A percentile compares a stretch with the other conserved stretches of the same genome.
These are phyloP conservation scores for Pseudocheirus occidentalis DNA, from an alignment of 2,797 vertebrate species.

Conservation along the genomic window DNA sequence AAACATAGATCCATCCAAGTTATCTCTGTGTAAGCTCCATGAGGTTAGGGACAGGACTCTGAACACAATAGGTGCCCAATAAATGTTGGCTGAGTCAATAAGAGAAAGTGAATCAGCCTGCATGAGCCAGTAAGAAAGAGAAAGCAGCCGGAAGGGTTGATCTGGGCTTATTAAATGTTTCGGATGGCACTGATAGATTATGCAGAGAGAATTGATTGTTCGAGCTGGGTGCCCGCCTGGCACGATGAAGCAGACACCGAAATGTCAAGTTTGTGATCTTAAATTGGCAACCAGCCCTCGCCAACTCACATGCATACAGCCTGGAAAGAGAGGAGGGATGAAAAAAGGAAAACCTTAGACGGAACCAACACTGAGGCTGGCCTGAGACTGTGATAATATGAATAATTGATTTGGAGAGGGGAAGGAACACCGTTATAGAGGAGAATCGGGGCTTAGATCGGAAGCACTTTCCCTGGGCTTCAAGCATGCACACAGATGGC, in stretches of 20 bases:
- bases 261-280: constrained; percentile 92
- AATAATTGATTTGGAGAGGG: constrained; percentile 4
- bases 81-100: neutral
- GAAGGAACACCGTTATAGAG: neutral
- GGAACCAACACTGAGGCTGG: neutral
- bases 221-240: constrained; percentile 86
- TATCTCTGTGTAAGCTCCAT: neutral
- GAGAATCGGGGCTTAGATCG: neutral
- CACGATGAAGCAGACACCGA: constrained; percentile 87
- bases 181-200: constrained; percentile 86
- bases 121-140: constrained; percentile 75
- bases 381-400: neutral
- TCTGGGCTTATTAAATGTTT: constrained; percentile 85
- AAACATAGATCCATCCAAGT: neutral
- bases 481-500: constrained; percentile 36
- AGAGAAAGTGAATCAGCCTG: neutral
- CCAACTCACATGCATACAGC: rapidly evolving
- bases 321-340: neutral
- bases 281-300: neutral
- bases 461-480: constrained; percentile 24
- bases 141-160: constrained; percentile 76
- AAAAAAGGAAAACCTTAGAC: neutral
- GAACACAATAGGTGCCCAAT: neutral
- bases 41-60: neutral
- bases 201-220: constrained; percentile 91